Evolutionary conservation across 2,888 invertebrate species (phyloP).

Genomic region (Trissonchulus latispiculum): DNA sequence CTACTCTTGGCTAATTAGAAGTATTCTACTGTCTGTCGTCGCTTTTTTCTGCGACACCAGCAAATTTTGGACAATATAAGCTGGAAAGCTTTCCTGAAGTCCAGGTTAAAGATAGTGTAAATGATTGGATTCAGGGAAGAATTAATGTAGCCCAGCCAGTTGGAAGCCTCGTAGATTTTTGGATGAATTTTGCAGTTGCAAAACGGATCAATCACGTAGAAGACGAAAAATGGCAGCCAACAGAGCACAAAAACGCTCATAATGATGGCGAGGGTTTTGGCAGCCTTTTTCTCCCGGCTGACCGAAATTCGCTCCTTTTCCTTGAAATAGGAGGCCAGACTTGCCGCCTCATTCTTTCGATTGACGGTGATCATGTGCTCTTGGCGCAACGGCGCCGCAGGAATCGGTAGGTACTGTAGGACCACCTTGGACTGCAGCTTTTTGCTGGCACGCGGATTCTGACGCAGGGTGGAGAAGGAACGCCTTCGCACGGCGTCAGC

Average conservation of each 20-base stretch:
- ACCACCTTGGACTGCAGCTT: background rate
- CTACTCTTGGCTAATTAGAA: too few relatives aligned
- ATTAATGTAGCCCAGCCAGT: constrained; percentile 29
- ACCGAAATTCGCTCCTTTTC: constrained; percentile 42
- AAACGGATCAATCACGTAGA: constrained; percentile 44
- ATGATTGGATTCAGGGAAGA: constrained; percentile 26
- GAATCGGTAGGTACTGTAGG: background rate
- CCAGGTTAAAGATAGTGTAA: constrained; percentile 23
- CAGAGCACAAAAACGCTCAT: constrained; percentile 33
- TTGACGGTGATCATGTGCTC: background rate
- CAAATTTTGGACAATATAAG: background rate
- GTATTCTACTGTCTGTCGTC: background rate
- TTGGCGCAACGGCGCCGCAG: background rate
- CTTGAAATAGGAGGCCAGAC: constrained; percentile 26
- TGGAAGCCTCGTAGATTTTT: constrained; percentile 32
- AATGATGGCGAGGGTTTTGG: constrained; percentile 45
- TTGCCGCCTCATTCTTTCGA: background rate
- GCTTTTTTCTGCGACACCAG: background rate
- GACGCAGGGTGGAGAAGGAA: background rate
- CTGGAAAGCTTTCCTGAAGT: constrained; percentile 21
- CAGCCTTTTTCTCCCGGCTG: constrained; percentile 44
- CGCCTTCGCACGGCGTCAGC: background rate
- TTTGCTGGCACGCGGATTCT: background rate
- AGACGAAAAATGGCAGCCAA: constrained; percentile 40
- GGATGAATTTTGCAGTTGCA: constrained; percentile 41